Base-by-base conservation (phyloP, 2,888 invertebrate genomes). In the Bimastos eiseni region DNA sequence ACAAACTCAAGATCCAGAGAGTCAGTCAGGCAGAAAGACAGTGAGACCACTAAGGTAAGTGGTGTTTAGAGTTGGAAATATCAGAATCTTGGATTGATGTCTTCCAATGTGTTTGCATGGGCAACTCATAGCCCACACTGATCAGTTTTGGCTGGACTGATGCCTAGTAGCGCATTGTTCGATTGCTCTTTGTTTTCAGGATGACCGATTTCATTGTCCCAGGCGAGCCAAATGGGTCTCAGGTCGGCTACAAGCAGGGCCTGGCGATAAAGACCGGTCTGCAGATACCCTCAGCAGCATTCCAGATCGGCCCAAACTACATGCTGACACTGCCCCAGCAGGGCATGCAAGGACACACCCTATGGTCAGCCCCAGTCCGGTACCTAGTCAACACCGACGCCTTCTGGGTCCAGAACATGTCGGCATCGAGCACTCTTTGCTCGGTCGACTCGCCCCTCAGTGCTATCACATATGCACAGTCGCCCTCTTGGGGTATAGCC, bases 301-400 rank as follows among this genome's bases (percentile, higher is more conserved):
- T 89, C 44, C 41, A 89, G 83, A 89, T 90, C 13, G 91, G 84
- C 4, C 30, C 90, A 2, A 90, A 90, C 34, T 90, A 90, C 11
- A 91, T 89, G 21, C 92, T 94, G 2, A 91, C 93, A 11, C 92
- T 94, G 6, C 94, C 94, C 0, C 93, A 93, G 91, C 92, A 92
- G 11, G 92, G 92, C 2, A 90, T 93, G 21, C 91, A 92, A 30
- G 94, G 94, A 30, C 92, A 92, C 55, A 94, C 94, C 90, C 91
- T 93, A 4, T 91, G 91, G 11, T 93, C 93, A 0, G 93, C 93
- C 11, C 94, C 94, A 17, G 93, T 94, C 13, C 92, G 92, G 3
- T 94, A 93, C 91, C 93, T 94, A 44, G 91, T 90, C 13, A 93
- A 94, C 89, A 37, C 93, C 0, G 91, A 93, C 34, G 91, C 92